Evolutionary conservation across 2,113 vertebrate species (phyloP).

Genomic region (Chrysemys picta): DNA sequence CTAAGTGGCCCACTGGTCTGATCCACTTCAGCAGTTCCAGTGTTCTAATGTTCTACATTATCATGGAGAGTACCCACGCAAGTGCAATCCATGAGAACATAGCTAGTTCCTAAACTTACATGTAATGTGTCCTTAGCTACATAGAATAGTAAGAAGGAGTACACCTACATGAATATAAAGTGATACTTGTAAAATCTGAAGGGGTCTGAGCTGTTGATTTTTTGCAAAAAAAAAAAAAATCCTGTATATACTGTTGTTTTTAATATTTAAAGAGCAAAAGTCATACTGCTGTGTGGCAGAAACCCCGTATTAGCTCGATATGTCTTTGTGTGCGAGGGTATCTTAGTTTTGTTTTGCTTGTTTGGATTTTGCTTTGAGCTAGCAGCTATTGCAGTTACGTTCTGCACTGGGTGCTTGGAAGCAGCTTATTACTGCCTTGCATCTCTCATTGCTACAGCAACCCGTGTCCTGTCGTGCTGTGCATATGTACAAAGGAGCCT

Average conservation of each 20-base stretch:
- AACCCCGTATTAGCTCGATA: conserved; percentile 42
- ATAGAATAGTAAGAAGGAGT: background rate
- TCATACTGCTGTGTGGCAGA: conserved; percentile 3
- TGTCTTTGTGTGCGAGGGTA: conserved; percentile 24
- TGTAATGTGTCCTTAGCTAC: background rate
- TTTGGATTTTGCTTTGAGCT: conserved; percentile 42
- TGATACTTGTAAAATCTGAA: background rate
- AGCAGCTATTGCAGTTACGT: background rate
- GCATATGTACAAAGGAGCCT: background rate
- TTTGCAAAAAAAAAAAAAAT: background rate
- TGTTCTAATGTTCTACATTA: background rate
- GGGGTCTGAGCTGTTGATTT: background rate
- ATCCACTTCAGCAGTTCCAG: background rate
- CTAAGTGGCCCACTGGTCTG: conserved; percentile 29
- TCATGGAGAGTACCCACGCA: background rate
- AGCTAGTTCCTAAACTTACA: background rate
- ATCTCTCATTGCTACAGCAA: conserved; percentile 69
- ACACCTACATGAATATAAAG: background rate
- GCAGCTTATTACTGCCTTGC: conserved; percentile 51
- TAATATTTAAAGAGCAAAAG: background rate
- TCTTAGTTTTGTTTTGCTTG: background rate
- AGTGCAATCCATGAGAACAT: conserved; percentile 5
- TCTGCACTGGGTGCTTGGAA: conserved; percentile 57
- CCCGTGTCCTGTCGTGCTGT: conserved; percentile 17
- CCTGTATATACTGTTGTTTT: background rate